phyloP scores from a whole-genome alignment of 2,797 vertebrate genomes.

The Lemur catta region DNA sequence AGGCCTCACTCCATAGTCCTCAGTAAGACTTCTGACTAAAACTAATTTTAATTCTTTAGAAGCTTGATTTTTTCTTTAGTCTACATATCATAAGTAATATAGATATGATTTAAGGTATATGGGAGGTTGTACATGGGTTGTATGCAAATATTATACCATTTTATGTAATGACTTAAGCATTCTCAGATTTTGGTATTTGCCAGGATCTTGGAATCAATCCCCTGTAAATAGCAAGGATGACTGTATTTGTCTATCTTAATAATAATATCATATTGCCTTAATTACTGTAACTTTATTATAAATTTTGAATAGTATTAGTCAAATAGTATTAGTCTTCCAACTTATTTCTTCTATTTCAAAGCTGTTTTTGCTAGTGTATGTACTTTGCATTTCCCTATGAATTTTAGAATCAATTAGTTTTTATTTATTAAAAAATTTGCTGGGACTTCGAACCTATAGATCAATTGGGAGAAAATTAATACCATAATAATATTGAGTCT shows the following conservation, averaged over 20 bases:
- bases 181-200: not conserved
- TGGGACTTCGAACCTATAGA: not conserved
- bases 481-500: not conserved
- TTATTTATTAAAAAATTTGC: not conserved
- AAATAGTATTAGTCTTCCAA: constrained; percentile 1
- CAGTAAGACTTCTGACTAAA: not conserved
- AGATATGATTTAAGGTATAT: not conserved
- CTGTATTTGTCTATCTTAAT: not conserved
- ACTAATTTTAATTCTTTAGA: not conserved
- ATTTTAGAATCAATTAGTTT: not conserved
- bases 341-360: not conserved
- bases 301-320: not conserved
- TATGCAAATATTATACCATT: not conserved
- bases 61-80: not conserved
- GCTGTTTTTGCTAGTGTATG: not conserved
- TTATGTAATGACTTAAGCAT: not conserved
- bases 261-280: not conserved
- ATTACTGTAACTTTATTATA: not conserved
- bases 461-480: not conserved
- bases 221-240: not conserved
- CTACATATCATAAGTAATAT: not conserved
- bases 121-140: not conserved
- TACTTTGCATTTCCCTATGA: not conserved
- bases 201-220: not conserved
- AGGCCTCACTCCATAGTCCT: not conserved